Evolutionary conservation across 2,888 invertebrate genomes (phyloP).

Genomic region (Callosobruchus maculatus): DNA sequence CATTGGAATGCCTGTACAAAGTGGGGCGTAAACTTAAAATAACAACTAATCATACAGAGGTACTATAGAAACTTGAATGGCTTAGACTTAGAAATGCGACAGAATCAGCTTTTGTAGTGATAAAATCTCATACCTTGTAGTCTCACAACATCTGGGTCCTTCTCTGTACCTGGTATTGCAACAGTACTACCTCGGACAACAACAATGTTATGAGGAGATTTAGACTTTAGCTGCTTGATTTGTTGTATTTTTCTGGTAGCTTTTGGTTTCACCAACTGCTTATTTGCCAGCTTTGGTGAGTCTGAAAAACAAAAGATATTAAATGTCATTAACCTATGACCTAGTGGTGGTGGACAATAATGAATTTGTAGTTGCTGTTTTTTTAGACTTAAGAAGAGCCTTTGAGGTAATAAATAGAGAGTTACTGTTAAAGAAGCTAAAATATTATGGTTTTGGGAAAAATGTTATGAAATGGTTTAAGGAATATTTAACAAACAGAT

Average conservation of each 20-base stretch:
- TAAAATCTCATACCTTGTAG: conserved; percentile 51
- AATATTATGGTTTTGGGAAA: too few relatives aligned
- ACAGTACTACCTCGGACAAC: conserved; percentile 73
- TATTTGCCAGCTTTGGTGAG: conserved; percentile 75
- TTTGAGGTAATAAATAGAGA: too few relatives aligned
- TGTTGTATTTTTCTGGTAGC: conserved; percentile 36
- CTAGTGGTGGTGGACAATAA: too few relatives aligned
- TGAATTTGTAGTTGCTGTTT: too few relatives aligned
- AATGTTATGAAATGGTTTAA: too few relatives aligned
- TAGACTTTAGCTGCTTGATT: conserved; percentile 45
- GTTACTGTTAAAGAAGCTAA: too few relatives aligned
- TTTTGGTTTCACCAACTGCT: conserved; percentile 47
- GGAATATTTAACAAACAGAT: too few relatives aligned
- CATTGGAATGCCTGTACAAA: conserved; percentile 64
- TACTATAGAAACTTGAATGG: too few relatives aligned
- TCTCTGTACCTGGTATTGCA: conserved; percentile 55
- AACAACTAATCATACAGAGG: too few relatives aligned
- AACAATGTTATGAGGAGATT: conserved; percentile 69
- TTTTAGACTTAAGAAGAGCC: too few relatives aligned
- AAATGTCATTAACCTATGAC: background rate
- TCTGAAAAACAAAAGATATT: conserved; percentile 51
- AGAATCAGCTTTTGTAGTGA: background rate
- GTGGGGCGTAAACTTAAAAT: too few relatives aligned
- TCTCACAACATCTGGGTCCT: conserved; percentile 71
- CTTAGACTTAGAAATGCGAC: too few relatives aligned